Conservation (phyloP, 2,113 vertebrate genomes). For the Polyodon spathula region DNA sequence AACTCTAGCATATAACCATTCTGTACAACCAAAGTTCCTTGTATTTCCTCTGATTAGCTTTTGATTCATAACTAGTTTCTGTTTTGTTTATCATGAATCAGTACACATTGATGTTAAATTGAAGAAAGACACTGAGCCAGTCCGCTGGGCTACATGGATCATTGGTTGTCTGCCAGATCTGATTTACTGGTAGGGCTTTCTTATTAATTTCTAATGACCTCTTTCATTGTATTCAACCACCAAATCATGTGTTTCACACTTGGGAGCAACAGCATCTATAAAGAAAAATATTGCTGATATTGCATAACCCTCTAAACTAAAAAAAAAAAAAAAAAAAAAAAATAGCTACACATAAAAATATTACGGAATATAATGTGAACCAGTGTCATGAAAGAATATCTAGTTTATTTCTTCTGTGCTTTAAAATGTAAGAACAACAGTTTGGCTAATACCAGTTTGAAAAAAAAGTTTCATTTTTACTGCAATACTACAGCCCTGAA, state of each 20-base stretch:
- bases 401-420: too few species aligned
- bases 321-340: background rate
- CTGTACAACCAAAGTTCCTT: background rate
- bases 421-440: too few species aligned
- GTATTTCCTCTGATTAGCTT: background rate
- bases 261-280: too few species aligned
- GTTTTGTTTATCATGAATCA: constrained; percentile 1
- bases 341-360: too few species aligned
- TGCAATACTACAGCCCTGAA: too few species aligned
- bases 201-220: background rate
- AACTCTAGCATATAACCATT: background rate
- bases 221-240: background rate
- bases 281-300: too few species aligned
- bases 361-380: too few species aligned
- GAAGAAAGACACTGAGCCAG: background rate
- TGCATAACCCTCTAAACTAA: background rate
- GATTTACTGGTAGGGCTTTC: background rate
- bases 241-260: background rate
- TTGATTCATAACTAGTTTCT: background rate
- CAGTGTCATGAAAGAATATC: too few species aligned
- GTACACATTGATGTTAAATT: background rate
- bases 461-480: too few species aligned
- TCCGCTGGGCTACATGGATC: background rate
- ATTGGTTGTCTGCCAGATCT: constrained; percentile 1
- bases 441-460: too few species aligned